A percentile compares a stretch with the other conserved stretches of the same genome.
phyloP scores from a whole-genome alignment of 2,113 vertebrate species.

The Typhlomys cinereus region DNA sequence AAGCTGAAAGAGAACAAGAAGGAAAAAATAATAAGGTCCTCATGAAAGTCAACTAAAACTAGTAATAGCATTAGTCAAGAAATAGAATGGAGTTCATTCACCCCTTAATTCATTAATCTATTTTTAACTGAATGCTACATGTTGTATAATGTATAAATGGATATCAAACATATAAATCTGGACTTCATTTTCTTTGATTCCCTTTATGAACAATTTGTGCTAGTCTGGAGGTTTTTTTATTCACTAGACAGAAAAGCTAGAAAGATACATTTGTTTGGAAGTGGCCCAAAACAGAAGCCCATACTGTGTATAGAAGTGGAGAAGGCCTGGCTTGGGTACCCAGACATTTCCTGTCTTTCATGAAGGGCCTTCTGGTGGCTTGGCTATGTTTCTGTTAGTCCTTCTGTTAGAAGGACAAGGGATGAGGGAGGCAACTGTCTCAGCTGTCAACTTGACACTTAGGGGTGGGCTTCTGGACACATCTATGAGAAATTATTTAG shows the following conservation, averaged over 20 bases:
- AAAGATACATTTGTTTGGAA: background rate
- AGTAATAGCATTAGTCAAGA: background rate
- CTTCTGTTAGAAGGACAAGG: background rate
- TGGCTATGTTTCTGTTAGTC: background rate
- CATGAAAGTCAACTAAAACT: background rate
- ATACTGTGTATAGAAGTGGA: background rate
- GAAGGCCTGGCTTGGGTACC: background rate
- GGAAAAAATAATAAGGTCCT: fast-evolving
- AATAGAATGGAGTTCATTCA: background rate
- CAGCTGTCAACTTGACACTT: background rate
- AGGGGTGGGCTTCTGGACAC: no score
- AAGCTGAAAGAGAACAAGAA: constrained; percentile 84
- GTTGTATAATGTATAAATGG: background rate
- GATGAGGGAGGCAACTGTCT: background rate
- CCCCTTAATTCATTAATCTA: background rate
- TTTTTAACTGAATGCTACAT: background rate
- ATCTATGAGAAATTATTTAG: no score
- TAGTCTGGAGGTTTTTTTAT: background rate
- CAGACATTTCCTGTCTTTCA: background rate
- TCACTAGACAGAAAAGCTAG: background rate
- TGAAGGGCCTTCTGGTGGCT: background rate
- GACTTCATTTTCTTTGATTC: background rate
- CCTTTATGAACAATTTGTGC: background rate
- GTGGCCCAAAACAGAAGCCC: background rate
- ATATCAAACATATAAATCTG: background rate